A percentile compares a stretch with the other conserved stretches of the same genome.
Conservation (phyloP, 2,113 vertebrate species). For the Silurus glanis region DNA sequence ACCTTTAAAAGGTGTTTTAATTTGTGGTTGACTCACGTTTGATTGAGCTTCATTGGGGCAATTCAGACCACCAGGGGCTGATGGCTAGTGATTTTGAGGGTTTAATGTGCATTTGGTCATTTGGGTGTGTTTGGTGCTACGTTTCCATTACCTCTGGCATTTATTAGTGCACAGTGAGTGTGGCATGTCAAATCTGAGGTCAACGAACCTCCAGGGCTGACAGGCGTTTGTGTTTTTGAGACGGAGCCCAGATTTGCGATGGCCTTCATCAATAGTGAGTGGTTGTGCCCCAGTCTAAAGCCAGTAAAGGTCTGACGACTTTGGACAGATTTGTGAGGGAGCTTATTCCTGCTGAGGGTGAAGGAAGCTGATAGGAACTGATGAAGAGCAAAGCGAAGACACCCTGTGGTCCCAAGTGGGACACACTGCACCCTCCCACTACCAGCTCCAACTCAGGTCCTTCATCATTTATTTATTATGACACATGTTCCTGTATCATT, state of each 20-base stretch:
- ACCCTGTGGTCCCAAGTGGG: background rate
- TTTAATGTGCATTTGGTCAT: constrained; percentile 2
- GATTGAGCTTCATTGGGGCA: background rate
- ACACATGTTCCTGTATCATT: constrained; percentile 73
- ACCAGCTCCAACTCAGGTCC: constrained; percentile 59
- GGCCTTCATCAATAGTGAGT: background rate
- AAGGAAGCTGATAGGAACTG: constrained; percentile 10
- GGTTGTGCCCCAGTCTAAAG: background rate
- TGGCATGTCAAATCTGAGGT: background rate
- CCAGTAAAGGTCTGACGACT: background rate
- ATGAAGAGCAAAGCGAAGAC: background rate
- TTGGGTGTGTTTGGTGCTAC: background rate
- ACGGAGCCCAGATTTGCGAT: background rate
- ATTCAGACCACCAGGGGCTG: background rate
- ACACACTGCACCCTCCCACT: background rate
- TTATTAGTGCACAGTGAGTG: constrained; percentile 11
- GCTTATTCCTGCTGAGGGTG: constrained; percentile 20
- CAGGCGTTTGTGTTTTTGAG: background rate
- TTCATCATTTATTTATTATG: constrained; percentile 70
- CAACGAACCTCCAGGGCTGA: background rate
- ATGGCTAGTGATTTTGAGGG: background rate
- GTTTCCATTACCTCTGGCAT: background rate
- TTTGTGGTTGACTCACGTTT: background rate
- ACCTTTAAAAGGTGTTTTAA: background rate
- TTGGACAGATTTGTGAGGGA: constrained; percentile 1